Percentiles rank a stretch among this genome's conserved stretches.
Conservation (phyloP, 2,797 vertebrate genomes). For the Fringilla coelebs region DNA sequence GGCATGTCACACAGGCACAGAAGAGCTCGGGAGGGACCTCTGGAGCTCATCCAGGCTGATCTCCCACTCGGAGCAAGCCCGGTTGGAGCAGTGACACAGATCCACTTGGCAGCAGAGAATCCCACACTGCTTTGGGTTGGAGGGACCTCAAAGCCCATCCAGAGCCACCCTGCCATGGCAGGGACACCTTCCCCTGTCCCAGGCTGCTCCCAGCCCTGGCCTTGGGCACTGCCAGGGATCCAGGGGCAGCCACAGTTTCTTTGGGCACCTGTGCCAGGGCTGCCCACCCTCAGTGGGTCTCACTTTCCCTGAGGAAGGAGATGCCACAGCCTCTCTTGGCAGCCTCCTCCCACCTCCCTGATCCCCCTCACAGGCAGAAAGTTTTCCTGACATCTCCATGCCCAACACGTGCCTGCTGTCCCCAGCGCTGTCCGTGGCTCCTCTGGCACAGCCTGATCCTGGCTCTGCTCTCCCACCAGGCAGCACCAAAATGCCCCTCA, state of each 20-base stretch:
- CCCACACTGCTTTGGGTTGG: neutral
- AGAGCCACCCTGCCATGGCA: neutral
- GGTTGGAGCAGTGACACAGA: too few species aligned
- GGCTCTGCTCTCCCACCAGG: neutral
- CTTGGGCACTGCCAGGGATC: rapidly evolving
- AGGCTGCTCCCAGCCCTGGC: too few species aligned
- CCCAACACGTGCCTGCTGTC: rapidly evolving
- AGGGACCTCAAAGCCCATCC: neutral
- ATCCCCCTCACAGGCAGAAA: neutral
- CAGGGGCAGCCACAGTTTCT: neutral
- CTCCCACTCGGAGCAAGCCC: neutral
- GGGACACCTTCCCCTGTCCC: neutral
- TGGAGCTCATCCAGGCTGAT: neutral
- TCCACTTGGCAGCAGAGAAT: too few species aligned
- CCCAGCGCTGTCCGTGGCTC: neutral
- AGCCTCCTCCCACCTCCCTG: neutral
- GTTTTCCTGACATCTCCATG: neutral
- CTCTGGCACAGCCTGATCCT: neutral
- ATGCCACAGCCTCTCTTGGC: neutral
- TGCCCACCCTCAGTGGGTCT: too few species aligned
- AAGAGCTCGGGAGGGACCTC: neutral
- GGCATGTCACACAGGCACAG: neutral
- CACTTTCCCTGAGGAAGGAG: neutral
- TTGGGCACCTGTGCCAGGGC: neutral
- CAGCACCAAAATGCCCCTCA: neutral